Evolutionary conservation across 2,113 vertebrate species (phyloP), one percentile per base, ranked within the genome.

Genomic region (Diphyllodes magnificus): DNA sequence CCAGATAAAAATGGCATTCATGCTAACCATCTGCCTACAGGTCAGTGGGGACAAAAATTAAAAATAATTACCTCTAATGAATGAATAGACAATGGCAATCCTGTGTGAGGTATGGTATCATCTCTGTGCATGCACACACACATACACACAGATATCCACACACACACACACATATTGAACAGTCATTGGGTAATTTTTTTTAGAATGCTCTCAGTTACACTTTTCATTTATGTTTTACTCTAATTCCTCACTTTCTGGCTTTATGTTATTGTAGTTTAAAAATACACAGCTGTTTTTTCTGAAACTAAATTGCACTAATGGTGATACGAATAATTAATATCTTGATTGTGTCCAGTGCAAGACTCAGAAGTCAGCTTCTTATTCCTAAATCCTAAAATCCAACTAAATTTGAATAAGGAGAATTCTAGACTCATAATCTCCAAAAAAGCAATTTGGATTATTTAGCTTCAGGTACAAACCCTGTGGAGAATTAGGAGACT

Each of bases 1-100:
- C 97, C 98, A 98, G 98, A 98, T 98, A 98, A 97, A 96, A 78
- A 94, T 95, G 95, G 96, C 91, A 97, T 98, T 98, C 97, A 97
- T 98, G 97, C 98, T 97, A 90, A 96, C 98, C 98, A 98, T 98
- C 98, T 98, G 98, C 97, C 97, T 96, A 79, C 92, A 97, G 98
- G 97, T 98, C 98, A 98, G 92, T 59, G 88, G 97, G 96, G 96
- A 98, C 96, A 97, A 97, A 98, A 97, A 97, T 97, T 97, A 98
- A 97, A 97, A 98, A 97, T 97, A 97, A 98, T 98, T 97, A 96
- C 96, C 93, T 93, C 96, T 97, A 97, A 98, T 97, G 97, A 97
- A 97, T 97, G 97, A 97, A 97, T 97, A 94, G 96, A 97, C 97
- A 97, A 97, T 97, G 96, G 82, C 92, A 95, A 94, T 96, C 79